A percentile compares a stretch with the other conserved stretches of the same genome.
Evolutionary conservation across 2,797 vertebrate species (phyloP).

Genomic region (Sebastes flavidus): DNA sequence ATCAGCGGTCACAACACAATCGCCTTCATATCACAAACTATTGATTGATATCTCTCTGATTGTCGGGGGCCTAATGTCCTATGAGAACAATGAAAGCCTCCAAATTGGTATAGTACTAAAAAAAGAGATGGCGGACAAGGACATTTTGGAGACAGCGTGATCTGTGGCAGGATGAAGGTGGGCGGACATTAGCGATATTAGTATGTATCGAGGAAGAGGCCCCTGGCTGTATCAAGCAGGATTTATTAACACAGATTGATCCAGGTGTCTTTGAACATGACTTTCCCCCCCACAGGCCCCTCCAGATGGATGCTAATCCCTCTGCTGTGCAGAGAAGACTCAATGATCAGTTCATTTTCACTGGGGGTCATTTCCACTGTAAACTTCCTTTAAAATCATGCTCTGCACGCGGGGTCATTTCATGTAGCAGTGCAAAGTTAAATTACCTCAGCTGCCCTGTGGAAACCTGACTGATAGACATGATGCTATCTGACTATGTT

Average conservation of each 20-base stretch:
- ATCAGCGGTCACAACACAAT: slow-evolving; percentile 44
- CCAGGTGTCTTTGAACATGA: slow-evolving; percentile 77
- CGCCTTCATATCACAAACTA: slow-evolving; percentile 41
- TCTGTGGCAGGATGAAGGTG: slow-evolving; percentile 30
- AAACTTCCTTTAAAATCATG: slow-evolving; percentile 19
- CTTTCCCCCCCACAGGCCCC: slow-evolving; percentile 55
- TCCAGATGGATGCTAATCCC: slow-evolving; percentile 71
- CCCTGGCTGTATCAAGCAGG: slow-evolving; percentile 59
- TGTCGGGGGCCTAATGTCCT: slow-evolving; percentile 41
- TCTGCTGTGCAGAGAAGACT: slow-evolving; percentile 40
- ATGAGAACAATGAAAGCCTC: slow-evolving; percentile 54
- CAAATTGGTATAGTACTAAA: slow-evolving; percentile 41
- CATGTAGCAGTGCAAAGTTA: not conserved
- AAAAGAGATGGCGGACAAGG: slow-evolving; percentile 33
- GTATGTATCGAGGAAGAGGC: slow-evolving; percentile 50
- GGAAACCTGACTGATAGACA: not conserved
- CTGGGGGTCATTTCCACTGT: slow-evolving; percentile 47
- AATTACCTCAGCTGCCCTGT: not conserved
- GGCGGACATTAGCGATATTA: slow-evolving; percentile 60
- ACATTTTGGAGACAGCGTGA: slow-evolving; percentile 28
- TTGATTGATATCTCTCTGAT: slow-evolving; percentile 49
- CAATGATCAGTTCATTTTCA: slow-evolving; percentile 51
- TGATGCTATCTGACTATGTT: too few species aligned
- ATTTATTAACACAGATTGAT: slow-evolving; percentile 77
- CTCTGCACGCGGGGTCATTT: slow-evolving; percentile 13